Percentiles rank a stretch among this genome's conserved stretches.
Conservation (phyloP, 2,113 vertebrate species). For the Periophthalmus modestus region DNA sequence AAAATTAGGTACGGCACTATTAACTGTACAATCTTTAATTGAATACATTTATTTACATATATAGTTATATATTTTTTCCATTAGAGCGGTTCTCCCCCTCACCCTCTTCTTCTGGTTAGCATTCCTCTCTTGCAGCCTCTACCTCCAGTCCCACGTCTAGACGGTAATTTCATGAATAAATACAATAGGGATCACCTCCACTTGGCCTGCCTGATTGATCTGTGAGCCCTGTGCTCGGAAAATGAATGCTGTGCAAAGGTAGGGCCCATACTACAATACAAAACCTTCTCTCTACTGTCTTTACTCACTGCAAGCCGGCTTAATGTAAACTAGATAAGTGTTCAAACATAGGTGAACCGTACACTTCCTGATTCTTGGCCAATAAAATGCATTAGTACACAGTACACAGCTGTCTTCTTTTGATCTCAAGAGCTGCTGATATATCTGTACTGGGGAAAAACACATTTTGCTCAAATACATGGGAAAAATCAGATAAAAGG, state of each 20-base stretch:
- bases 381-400: no score
- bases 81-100: no score
- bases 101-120: slow-evolving; percentile 20
- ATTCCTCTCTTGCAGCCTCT: slow-evolving; percentile 28
- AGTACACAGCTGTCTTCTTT: no score
- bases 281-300: background rate
- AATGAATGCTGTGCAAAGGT: slow-evolving; percentile 36
- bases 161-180: slow-evolving; percentile 58
- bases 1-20: background rate
- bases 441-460: no score
- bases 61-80: no score
- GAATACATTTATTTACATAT: no score
- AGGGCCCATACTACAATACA: slow-evolving; percentile 34
- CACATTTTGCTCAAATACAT: no score
- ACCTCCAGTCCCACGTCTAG: slow-evolving; percentile 26
- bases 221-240: slow-evolving; percentile 36
- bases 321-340: slow-evolving; percentile 43
- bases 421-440: no score
- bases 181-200: slow-evolving; percentile 41
- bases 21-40: background rate
- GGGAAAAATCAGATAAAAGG: no score
- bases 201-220: slow-evolving; percentile 43
- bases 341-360: background rate
- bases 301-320: slow-evolving; percentile 27
- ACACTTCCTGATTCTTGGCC: no score